These are phyloP conservation scores for Notiomystis cincta DNA, from an alignment of 2,113 vertebrate genomes.

Conservation along the genomic window DNA sequence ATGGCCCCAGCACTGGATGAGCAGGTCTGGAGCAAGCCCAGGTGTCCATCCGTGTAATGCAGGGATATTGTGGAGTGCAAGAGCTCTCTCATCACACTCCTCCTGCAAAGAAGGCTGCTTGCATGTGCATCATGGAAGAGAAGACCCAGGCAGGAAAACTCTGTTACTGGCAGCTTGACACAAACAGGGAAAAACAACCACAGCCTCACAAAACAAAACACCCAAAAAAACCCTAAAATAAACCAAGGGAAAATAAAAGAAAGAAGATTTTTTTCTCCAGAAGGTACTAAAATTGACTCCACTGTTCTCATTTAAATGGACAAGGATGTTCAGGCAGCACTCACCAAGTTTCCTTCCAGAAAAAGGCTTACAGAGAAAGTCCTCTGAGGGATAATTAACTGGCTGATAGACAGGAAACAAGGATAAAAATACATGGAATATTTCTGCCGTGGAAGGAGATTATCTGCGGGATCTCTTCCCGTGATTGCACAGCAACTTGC, in stretches of 20 bases:
- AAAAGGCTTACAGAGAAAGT: background rate
- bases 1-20: background rate
- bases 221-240: too few relatives aligned
- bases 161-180: background rate
- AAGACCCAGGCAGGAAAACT: background rate
- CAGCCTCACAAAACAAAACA: background rate
- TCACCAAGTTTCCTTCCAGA: background rate
- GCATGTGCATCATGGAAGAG: background rate
- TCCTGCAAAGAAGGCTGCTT: background rate
- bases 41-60: background rate
- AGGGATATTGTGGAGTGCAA: background rate
- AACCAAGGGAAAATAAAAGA: rapidly evolving
- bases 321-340: background rate
- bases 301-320: constrained; percentile 5
- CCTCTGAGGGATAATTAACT: constrained; percentile 22
- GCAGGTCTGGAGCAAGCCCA: background rate
- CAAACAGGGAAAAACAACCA: background rate
- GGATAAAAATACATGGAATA: constrained; percentile 42
- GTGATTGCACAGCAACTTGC: background rate
- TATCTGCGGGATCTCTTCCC: background rate
- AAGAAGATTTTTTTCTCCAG: background rate
- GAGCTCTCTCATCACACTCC: background rate
- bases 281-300: constrained; percentile 18
- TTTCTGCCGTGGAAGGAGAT: background rate
- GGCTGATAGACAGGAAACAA: background rate